Conservation (phyloP, 2,888 invertebrate species). For the Ochlodes sylvanus region DNA sequence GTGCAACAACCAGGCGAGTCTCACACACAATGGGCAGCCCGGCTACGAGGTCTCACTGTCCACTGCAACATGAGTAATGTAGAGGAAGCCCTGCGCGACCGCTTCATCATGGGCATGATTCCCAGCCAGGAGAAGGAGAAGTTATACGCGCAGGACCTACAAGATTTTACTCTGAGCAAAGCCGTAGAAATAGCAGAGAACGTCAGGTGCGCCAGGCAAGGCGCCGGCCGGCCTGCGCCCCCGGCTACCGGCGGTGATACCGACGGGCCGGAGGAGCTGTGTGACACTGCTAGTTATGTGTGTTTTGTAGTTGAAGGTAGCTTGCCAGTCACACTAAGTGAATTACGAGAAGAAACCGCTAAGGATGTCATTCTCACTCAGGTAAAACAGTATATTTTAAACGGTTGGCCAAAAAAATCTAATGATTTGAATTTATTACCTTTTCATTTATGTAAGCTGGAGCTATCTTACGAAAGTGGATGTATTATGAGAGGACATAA, state of each 20-base stretch:
- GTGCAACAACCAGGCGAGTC: constrained; percentile 44
- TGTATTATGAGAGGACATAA: constrained; percentile 40
- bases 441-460: constrained; percentile 36
- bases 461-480: constrained; percentile 40
- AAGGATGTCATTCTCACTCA: background rate
- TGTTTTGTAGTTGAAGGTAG: too few species aligned
- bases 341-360: constrained; percentile 1
- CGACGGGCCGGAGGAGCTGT: too few species aligned
- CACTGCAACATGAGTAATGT: constrained; percentile 41
- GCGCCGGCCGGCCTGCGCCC: constrained; percentile 10
- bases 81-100: constrained; percentile 40
- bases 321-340: too few species aligned
- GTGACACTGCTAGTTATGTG: too few species aligned
- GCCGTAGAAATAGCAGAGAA: constrained; percentile 48
- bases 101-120: constrained; percentile 40
- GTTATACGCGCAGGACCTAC: constrained; percentile 44
- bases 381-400: background rate
- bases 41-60: constrained; percentile 36
- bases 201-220: constrained; percentile 45
- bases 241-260: too few species aligned
- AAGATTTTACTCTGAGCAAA: constrained; percentile 44
- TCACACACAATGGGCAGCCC: constrained; percentile 40
- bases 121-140: constrained; percentile 45
- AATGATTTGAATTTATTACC: constrained; percentile 42
- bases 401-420: constrained; percentile 22